These are phyloP conservation scores for Cossypha heuglini DNA, from an alignment of 2,797 vertebrate species.

Conservation along the genomic window DNA sequence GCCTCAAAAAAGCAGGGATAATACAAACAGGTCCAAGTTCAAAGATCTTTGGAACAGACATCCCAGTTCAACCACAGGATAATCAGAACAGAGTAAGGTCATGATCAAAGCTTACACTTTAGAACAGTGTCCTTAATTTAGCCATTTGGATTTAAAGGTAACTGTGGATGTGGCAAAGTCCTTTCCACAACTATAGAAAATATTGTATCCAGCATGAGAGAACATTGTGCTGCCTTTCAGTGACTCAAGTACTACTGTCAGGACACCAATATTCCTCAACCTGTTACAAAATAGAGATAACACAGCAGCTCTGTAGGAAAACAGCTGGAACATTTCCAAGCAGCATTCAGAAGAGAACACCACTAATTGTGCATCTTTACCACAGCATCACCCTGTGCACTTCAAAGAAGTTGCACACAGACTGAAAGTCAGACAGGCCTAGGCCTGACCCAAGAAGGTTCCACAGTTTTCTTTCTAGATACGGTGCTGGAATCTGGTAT, in stretches of 20 bases:
- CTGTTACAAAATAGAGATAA: background rate
- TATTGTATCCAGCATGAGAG: background rate
- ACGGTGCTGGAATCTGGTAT: background rate
- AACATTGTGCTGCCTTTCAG: background rate
- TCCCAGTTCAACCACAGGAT: background rate
- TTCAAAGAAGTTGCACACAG: background rate
- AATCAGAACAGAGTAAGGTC: background rate
- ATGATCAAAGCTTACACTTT: background rate
- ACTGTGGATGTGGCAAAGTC: background rate
- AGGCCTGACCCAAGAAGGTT: fast-evolving
- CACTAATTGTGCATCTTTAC: background rate
- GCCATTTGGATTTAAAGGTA: background rate
- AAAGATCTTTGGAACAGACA: background rate
- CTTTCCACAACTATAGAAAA: background rate
- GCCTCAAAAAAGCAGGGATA: background rate
- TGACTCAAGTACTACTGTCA: background rate
- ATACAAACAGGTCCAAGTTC: background rate
- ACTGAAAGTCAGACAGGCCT: background rate
- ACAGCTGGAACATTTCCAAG: background rate
- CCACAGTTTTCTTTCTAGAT: background rate
- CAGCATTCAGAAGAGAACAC: background rate
- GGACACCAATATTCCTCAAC: background rate
- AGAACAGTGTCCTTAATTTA: background rate
- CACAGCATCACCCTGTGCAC: background rate
- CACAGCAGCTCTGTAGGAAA: background rate